phyloP scores from a whole-genome alignment of 2,113 vertebrate species.

The Pao palembangensis region DNA sequence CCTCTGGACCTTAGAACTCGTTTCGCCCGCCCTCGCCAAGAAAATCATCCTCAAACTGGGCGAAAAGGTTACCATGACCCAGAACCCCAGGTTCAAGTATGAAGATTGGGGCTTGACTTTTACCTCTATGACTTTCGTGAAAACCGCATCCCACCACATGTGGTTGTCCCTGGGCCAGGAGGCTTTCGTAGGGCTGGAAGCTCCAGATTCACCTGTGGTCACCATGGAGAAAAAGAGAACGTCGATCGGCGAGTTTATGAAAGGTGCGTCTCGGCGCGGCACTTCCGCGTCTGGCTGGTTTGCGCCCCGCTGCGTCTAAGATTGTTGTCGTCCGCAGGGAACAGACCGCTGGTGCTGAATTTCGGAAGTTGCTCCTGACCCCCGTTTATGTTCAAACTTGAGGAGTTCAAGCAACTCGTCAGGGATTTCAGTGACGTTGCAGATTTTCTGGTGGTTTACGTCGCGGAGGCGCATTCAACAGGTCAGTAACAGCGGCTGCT shows the following conservation, averaged over 20 bases:
- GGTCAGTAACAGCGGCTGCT: constrained; percentile 61
- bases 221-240: constrained; percentile 54
- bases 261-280: constrained; percentile 66
- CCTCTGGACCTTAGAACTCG: constrained; percentile 61
- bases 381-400: constrained; percentile 87
- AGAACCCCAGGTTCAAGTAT: constrained; percentile 78
- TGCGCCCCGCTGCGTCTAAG: not conserved
- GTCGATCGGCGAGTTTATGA: constrained; percentile 74
- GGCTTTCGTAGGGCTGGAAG: constrained; percentile 70
- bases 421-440: constrained; percentile 81
- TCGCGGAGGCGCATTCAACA: constrained; percentile 88
- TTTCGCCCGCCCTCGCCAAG: constrained; percentile 75
- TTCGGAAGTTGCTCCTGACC: constrained; percentile 97
- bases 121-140: constrained; percentile 69
- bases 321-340: constrained; percentile 58
- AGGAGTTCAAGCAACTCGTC: constrained; percentile 87
- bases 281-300: not conserved
- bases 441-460: constrained; percentile 89
- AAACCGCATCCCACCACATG: constrained; percentile 67
- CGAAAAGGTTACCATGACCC: constrained; percentile 67
- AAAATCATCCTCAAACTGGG: constrained; percentile 74
- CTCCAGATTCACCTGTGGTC: constrained; percentile 81
- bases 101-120: constrained; percentile 87
- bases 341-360: constrained; percentile 83
- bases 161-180: constrained; percentile 80